These are phyloP conservation scores for Zenarchopterus dispar DNA, from an alignment of 2,797 vertebrate species.

Conservation along the genomic window DNA sequence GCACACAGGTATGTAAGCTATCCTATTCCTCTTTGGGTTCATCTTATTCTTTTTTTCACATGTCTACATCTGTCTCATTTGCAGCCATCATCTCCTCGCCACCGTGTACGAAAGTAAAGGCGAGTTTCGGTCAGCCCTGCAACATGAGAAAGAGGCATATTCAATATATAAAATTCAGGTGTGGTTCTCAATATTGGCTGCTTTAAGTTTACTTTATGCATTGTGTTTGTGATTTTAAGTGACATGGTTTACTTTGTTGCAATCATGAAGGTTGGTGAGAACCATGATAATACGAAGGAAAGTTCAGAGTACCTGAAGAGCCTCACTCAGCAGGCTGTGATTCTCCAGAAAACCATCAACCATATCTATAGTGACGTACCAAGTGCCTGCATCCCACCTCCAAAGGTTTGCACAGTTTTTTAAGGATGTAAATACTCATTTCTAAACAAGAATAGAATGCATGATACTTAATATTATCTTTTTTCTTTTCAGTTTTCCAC, in stretches of 20 bases:
- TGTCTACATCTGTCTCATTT: constrained; percentile 17
- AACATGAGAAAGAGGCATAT: constrained; percentile 92
- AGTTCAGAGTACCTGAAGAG: constrained; percentile 93
- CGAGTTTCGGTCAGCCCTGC: constrained; percentile 90
- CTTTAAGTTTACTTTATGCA: background rate
- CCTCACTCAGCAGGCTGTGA: constrained; percentile 92
- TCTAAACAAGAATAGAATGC: background rate
- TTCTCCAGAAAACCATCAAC: constrained; percentile 92
- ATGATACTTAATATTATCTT: background rate
- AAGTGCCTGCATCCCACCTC: constrained; percentile 83
- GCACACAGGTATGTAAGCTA: constrained; percentile 90
- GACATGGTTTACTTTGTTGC: background rate
- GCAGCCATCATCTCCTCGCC: constrained; percentile 91
- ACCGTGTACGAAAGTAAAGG: constrained; percentile 92
- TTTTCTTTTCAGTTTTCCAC: constrained; percentile 83
- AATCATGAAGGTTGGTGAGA: constrained; percentile 85
- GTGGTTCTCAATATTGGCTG: background rate
- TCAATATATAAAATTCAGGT: constrained; percentile 92
- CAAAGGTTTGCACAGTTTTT: constrained; percentile 58
- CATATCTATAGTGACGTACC: constrained; percentile 89
- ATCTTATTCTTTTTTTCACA: background rate
- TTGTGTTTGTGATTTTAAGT: constrained; percentile 6
- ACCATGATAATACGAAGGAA: constrained; percentile 89
- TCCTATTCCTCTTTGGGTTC: constrained; percentile 1
- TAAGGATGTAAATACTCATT: background rate